Conservation (phyloP, 92 coral and sea anemone species). For the Parazoanthus atlanticus region DNA sequence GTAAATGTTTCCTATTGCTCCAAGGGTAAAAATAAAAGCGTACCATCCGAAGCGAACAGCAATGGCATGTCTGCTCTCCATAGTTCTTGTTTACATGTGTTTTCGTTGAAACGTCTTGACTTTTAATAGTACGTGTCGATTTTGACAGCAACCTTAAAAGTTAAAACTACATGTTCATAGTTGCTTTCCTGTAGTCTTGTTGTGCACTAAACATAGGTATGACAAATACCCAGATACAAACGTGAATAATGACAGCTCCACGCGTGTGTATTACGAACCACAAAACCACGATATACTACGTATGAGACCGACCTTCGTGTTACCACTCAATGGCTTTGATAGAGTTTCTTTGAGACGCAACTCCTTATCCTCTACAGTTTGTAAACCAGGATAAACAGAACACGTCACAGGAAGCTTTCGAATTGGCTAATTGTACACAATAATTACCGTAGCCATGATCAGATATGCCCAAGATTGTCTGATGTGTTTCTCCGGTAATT, state of each 20-base stretch:
- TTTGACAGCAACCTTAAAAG: background rate
- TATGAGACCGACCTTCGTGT: background rate
- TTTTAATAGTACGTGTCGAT: background rate
- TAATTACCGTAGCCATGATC: background rate
- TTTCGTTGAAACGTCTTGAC: background rate
- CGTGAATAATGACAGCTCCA: background rate
- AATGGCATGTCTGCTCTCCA: conserved; percentile 38
- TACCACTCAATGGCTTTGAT: background rate
- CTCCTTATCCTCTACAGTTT: background rate
- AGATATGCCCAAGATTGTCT: background rate
- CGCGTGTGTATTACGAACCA: background rate
- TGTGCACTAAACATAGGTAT: background rate
- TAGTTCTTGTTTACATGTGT: background rate
- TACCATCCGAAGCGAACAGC: conserved; percentile 84
- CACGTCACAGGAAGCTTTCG: background rate
- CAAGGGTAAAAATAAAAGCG: conserved; percentile 74
- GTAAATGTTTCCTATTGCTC: conserved; percentile 77
- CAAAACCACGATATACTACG: background rate
- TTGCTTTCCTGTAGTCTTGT: background rate
- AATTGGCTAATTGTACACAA: background rate
- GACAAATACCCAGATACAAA: background rate
- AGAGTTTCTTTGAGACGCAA: background rate
- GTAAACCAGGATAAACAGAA: background rate
- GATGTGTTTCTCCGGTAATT: conserved; percentile 3
- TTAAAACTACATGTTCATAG: too few species aligned